A percentile compares a stretch with the other conserved stretches of the same genome.
phyloP scores from a whole-genome alignment of 1,140 invertebrate species.

The Heterodera schachtii region DNA sequence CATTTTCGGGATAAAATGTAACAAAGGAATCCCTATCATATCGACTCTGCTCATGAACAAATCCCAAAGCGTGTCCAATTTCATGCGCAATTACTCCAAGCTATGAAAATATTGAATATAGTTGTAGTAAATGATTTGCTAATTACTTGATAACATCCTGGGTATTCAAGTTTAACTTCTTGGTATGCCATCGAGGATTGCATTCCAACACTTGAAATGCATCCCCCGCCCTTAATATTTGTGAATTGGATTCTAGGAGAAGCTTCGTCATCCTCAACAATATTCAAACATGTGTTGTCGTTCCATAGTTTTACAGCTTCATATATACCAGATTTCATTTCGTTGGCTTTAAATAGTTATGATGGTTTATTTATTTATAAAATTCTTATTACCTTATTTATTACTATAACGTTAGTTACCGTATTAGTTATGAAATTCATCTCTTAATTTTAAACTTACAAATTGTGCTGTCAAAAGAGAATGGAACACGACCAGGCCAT shows the following conservation, averaged over 20 bases:
- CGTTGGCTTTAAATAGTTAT: neutral
- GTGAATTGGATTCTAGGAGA: constrained; percentile 56
- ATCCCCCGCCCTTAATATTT: constrained; percentile 35
- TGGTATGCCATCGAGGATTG: constrained; percentile 10
- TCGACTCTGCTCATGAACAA: constrained; percentile 26
- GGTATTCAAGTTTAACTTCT: neutral
- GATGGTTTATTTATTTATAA: neutral
- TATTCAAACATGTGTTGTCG: constrained; percentile 39
- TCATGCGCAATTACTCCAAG: constrained; percentile 30
- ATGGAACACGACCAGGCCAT: neutral
- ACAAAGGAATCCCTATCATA: constrained; percentile 27
- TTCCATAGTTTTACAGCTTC: constrained; percentile 23
- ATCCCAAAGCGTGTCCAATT: constrained; percentile 32
- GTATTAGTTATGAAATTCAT: too few species aligned
- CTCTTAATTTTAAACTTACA: neutral
- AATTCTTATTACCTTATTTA: neutral
- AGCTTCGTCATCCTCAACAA: constrained; percentile 41
- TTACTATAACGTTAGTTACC: neutral
- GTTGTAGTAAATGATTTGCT: neutral
- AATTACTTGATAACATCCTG: neutral
- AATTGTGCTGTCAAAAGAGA: constrained; percentile 5
- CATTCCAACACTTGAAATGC: neutral
- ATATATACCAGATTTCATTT: neutral
- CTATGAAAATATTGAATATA: neutral
- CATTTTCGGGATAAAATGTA: neutral